Conservation (phyloP, 1,140 invertebrate genomes). For the Arctopsyche grandis region DNA sequence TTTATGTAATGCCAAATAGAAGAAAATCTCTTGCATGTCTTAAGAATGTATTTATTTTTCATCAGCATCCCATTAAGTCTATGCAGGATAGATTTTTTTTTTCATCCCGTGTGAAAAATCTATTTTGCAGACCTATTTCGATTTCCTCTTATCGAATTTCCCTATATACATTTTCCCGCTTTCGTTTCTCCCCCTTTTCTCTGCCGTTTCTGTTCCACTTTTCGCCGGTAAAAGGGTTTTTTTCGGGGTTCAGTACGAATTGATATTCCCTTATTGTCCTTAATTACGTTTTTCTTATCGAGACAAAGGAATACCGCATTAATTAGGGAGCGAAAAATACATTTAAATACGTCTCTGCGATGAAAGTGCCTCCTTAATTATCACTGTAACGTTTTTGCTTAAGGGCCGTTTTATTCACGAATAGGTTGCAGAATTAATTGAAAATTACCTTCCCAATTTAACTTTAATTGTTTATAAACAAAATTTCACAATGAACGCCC, state of each 20-base stretch:
- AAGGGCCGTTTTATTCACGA: not conserved
- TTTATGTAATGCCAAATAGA: too few relatives aligned
- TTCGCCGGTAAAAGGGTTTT: slow-evolving; percentile 12
- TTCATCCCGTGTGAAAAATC: slow-evolving; percentile 12
- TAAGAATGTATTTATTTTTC: slow-evolving; percentile 47
- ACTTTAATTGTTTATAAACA: too few relatives aligned
- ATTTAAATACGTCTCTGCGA: not conserved
- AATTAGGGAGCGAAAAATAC: slow-evolving; percentile 18
- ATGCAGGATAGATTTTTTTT: slow-evolving; percentile 1
- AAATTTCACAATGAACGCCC: too few relatives aligned
- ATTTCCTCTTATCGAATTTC: slow-evolving; percentile 36
- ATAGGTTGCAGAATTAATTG: too few relatives aligned
- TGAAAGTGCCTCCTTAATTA: not conserved
- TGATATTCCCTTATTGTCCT: slow-evolving; percentile 40
- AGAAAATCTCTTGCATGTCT: slow-evolving; percentile 27
- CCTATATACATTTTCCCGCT: slow-evolving; percentile 11
- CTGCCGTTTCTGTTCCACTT: not conserved
- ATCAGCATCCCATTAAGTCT: slow-evolving; percentile 33
- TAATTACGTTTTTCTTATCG: slow-evolving; percentile 38
- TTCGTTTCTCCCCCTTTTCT: not conserved
- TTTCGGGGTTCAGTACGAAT: not conserved
- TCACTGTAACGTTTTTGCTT: not conserved
- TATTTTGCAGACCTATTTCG: slow-evolving; percentile 36
- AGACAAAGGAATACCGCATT: slow-evolving; percentile 29
- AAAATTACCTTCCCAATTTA: too few relatives aligned